These are phyloP conservation scores for Coendou prehensilis DNA, from an alignment of 2,797 vertebrate species.

Conservation along the genomic window DNA sequence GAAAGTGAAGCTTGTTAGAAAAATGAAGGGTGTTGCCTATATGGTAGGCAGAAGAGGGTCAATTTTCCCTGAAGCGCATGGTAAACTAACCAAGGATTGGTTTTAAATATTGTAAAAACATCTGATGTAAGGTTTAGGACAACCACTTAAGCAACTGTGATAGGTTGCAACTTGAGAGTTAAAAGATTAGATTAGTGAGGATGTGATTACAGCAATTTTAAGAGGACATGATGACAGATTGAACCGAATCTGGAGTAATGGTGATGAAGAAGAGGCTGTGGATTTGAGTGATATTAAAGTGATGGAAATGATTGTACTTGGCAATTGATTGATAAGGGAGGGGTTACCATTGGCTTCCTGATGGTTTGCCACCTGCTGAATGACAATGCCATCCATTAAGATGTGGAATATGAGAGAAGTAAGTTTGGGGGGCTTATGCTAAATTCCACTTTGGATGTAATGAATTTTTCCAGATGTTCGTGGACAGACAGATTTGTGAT, in stretches of 20 bases:
- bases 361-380: neutral
- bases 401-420: neutral
- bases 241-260: neutral
- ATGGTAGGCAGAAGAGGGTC: neutral
- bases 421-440: neutral
- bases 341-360: conserved; percentile 8
- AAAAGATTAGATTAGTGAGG: conserved; percentile 44
- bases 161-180: neutral
- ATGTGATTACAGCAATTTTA: conserved; percentile 43
- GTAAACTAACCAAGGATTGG: neutral
- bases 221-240: conserved; percentile 36
- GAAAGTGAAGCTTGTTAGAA: neutral
- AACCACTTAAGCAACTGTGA: neutral
- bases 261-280: neutral
- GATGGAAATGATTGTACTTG: neutral
- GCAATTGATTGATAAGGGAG: neutral
- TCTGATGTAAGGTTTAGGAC: neutral
- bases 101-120: conserved; percentile 33
- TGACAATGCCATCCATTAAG: neutral
- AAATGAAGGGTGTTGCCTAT: neutral
- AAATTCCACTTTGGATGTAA: neutral
- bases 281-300: neutral
- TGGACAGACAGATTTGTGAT: conserved; percentile 38
- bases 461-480: conserved; percentile 32
- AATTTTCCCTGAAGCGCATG: neutral